A percentile compares a stretch with the other conserved stretches of the same genome.
Evolutionary conservation across 2,113 vertebrate species (phyloP).

Genomic region (Urocolius indicus): DNA sequence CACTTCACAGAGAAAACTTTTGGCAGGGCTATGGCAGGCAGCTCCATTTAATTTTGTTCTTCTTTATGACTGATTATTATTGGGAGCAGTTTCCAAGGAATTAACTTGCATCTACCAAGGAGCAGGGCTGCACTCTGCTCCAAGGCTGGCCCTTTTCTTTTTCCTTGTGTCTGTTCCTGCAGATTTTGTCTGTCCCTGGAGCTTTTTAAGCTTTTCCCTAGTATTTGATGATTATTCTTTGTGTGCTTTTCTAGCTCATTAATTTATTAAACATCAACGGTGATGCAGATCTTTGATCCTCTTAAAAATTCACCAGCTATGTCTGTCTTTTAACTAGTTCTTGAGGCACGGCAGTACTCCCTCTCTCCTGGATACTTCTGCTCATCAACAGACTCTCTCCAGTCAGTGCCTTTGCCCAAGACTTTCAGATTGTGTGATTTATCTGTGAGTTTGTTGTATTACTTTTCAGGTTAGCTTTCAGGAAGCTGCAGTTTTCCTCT

Average conservation of each 20-base stretch:
- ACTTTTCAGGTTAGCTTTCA: not conserved
- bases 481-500: not conserved
- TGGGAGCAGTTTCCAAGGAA: not conserved
- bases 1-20: not conserved
- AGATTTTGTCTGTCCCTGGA: not conserved
- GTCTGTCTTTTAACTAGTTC: not conserved
- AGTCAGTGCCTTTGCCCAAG: not conserved
- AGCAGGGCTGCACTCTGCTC: not conserved
- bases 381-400: not conserved
- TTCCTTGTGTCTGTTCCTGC: not conserved
- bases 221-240: not conserved
- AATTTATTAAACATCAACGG: slow-evolving; percentile 12
- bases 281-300: not conserved
- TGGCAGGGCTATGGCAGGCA: not conserved
- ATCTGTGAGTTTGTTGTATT: not conserved
- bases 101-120: rapidly evolving
- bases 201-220: not conserved
- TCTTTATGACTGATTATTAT: not conserved
- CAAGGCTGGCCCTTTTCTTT: not conserved
- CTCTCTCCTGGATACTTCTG: not conserved
- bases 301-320: not conserved
- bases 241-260: slow-evolving; percentile 12
- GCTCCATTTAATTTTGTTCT: not conserved
- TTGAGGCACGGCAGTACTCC: not conserved
- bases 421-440: rapidly evolving